A percentile compares a stretch with the other conserved stretches of the same genome.
Conservation (phyloP, 2,797 vertebrate species). For the Chaetodon trifasciatus region DNA sequence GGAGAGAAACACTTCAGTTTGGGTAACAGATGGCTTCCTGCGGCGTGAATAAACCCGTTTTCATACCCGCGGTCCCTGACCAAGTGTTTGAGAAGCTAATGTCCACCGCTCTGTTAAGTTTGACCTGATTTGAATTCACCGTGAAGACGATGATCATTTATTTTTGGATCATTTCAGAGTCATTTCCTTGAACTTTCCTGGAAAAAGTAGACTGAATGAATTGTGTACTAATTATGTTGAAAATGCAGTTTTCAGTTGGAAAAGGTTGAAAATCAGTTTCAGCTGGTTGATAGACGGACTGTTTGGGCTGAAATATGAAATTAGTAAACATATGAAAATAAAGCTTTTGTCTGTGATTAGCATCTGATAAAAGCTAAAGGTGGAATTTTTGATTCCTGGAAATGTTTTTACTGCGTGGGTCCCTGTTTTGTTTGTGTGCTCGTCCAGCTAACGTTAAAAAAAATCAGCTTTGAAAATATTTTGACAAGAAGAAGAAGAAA, state of each 20-base stretch:
- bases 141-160: too few species aligned
- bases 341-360: background rate
- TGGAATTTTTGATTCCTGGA: too few species aligned
- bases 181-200: background rate
- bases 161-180: too few species aligned
- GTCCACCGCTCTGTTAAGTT: background rate
- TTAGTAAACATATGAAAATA: too few species aligned
- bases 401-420: too few species aligned
- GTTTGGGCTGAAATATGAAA: too few species aligned
- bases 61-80: background rate
- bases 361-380: background rate
- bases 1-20: background rate
- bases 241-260: background rate
- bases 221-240: background rate
- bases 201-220: background rate
- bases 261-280: too few species aligned
- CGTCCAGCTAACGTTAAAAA: too few species aligned
- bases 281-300: too few species aligned
- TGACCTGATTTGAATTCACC: background rate
- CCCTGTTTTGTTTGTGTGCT: too few species aligned
- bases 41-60: background rate
- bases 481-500: too few species aligned
- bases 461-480: too few species aligned
- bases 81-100: fast-evolving
- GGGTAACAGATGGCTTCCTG: background rate